These are phyloP conservation scores for Echiichthys vipera DNA, from an alignment of 2,797 vertebrate species.

Conservation along the genomic window DNA sequence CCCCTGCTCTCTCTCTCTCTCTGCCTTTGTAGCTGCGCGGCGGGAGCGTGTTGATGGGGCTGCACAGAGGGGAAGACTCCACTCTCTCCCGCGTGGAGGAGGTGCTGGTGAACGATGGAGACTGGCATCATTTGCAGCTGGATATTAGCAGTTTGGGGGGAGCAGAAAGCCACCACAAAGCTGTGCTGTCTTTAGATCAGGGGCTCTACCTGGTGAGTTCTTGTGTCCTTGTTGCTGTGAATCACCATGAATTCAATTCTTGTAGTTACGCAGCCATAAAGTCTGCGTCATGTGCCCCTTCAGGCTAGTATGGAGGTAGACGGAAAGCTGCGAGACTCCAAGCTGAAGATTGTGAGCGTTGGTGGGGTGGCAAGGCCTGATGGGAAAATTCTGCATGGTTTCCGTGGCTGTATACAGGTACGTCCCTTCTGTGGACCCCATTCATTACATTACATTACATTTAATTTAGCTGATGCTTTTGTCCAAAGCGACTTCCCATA, in stretches of 20 bases:
- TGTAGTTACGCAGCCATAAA: background rate
- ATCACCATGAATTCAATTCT: background rate
- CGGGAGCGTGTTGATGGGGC: constrained; percentile 87
- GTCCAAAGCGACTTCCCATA: too few species aligned
- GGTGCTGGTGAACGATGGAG: constrained; percentile 89
- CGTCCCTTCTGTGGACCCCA: background rate
- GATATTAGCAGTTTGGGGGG: constrained; percentile 83
- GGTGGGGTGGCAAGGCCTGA: constrained; percentile 84
- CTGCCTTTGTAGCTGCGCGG: constrained; percentile 82
- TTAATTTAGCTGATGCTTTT: too few species aligned
- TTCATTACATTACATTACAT: too few species aligned
- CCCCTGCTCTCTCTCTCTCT: background rate
- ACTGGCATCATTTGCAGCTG: constrained; percentile 93
- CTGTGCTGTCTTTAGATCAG: constrained; percentile 88
- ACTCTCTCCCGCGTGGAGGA: constrained; percentile 87
- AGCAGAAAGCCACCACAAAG: constrained; percentile 68
- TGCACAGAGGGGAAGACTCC: constrained; percentile 87
- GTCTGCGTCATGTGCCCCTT: constrained; percentile 3
- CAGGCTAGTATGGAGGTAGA: constrained; percentile 89
- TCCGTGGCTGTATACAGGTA: constrained; percentile 94
- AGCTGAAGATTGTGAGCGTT: constrained; percentile 87
- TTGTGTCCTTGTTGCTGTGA: background rate
- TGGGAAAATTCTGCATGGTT: constrained; percentile 86
- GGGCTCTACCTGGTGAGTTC: constrained; percentile 88
- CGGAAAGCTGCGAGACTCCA: constrained; percentile 86